A percentile compares a stretch with the other conserved stretches of the same genome.
Conservation (phyloP, 2,888 invertebrate genomes). For the Plagodis dolabraria region DNA sequence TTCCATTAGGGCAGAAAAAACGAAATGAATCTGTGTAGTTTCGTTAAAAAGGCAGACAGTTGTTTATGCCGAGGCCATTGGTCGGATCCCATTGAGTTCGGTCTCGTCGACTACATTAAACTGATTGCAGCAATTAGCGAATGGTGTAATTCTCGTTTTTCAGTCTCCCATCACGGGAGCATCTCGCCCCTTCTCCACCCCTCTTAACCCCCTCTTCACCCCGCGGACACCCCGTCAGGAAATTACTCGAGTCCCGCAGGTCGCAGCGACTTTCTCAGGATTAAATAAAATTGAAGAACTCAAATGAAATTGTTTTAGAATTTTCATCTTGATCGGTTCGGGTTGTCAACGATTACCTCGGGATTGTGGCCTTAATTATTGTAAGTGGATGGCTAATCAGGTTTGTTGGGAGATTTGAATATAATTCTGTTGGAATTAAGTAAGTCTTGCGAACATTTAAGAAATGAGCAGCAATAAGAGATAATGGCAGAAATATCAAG, state of each 20-base stretch:
- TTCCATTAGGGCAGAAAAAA: conserved; percentile 25
- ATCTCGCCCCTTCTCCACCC: conserved; percentile 44
- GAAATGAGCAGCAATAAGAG: conserved; percentile 14
- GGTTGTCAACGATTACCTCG: conserved; percentile 59
- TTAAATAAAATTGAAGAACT: conserved; percentile 80
- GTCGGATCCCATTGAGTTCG: conserved; percentile 66
- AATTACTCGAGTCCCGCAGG: conserved; percentile 78
- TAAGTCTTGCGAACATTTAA: conserved; percentile 35
- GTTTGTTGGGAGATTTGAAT: conserved; percentile 55
- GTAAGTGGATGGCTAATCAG: conserved; percentile 71
- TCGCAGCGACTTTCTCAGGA: conserved; percentile 71
- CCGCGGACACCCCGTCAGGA: conserved; percentile 59
- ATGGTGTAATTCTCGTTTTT: conserved; percentile 83
- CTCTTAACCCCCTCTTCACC: conserved; percentile 48
- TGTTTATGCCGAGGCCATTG: conserved; percentile 68
- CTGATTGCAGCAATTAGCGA: conserved; percentile 84
- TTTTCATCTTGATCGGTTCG: conserved; percentile 68
- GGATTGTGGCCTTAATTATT: conserved; percentile 67
- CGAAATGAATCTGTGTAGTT: conserved; percentile 29
- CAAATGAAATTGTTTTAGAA: conserved; percentile 77
- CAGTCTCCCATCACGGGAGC: conserved; percentile 49
- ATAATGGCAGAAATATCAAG: not conserved
- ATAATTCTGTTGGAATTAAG: conserved; percentile 42
- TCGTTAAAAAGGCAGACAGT: conserved; percentile 48
- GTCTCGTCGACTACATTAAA: conserved; percentile 82